phyloP scores from a whole-genome alignment of 2,113 vertebrate species.

The Edolisoma coerulescens region DNA sequence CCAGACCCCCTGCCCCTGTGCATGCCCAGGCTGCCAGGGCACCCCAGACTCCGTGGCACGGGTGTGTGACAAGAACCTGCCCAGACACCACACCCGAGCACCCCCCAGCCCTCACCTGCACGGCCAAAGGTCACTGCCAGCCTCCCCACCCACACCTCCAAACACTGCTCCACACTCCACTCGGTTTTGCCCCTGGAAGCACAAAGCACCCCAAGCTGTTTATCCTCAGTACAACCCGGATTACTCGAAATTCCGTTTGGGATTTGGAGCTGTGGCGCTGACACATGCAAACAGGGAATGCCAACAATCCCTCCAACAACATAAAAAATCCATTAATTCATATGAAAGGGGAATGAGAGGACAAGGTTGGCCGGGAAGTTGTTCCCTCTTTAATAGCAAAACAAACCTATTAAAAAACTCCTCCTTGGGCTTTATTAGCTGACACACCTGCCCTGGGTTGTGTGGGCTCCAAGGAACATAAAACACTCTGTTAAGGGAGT shows the following conservation, averaged over 20 bases:
- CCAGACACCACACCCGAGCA: slow-evolving; percentile 33
- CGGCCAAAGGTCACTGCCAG: slow-evolving; percentile 62
- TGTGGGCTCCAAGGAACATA: background rate
- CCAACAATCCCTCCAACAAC: background rate
- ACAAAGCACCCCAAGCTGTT: background rate
- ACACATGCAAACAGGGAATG: background rate
- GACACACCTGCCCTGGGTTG: background rate
- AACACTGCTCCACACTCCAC: background rate
- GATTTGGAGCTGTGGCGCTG: background rate
- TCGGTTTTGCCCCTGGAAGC: background rate
- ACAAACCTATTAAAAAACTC: background rate
- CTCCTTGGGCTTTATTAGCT: background rate
- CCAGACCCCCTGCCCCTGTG: background rate
- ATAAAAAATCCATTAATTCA: background rate
- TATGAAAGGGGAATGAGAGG: accelerated
- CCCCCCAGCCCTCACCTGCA: background rate
- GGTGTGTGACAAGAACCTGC: background rate
- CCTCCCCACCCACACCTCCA: background rate
- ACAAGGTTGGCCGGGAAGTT: background rate
- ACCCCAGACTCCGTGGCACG: background rate
- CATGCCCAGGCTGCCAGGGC: background rate
- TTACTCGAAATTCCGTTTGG: background rate
- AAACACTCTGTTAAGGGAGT: background rate
- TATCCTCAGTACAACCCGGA: background rate
- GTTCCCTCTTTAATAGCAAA: background rate